Evolutionary conservation across 2,888 invertebrate genomes (phyloP).

Genomic region (Eristalis tenax): DNA sequence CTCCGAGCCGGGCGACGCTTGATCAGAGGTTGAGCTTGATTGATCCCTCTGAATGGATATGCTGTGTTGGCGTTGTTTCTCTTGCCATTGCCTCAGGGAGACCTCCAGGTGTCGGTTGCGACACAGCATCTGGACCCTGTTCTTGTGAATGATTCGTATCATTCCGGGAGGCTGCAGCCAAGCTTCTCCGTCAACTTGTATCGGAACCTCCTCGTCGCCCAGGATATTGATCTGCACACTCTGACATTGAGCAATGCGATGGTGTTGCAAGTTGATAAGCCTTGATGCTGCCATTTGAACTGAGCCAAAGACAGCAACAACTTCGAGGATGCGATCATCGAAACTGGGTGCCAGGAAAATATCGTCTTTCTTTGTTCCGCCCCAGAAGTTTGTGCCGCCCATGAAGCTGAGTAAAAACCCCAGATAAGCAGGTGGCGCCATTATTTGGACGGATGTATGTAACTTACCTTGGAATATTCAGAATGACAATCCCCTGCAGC

Average conservation of each 20-base stretch:
- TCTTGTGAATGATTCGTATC: slow-evolving; percentile 97
- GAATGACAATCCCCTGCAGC: slow-evolving; percentile 96
- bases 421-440: not conserved
- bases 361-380: slow-evolving; percentile 94
- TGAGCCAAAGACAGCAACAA: slow-evolving; percentile 98
- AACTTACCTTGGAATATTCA: slow-evolving; percentile 93
- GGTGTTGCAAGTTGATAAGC: slow-evolving; percentile 96
- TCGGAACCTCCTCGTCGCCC: slow-evolving; percentile 95
- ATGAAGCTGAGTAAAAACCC: slow-evolving; percentile 88
- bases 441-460: too few species aligned
- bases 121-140: slow-evolving; percentile 97
- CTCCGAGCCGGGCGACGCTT: slow-evolving; percentile 79
- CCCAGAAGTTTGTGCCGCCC: slow-evolving; percentile 99
- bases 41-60: slow-evolving; percentile 82
- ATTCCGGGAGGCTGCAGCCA: slow-evolving; percentile 99
- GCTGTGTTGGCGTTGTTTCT: slow-evolving; percentile 87
- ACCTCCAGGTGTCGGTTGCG: slow-evolving; percentile 94
- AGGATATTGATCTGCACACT: slow-evolving; percentile 97
- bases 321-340: slow-evolving; percentile 97
- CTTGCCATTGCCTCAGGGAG: slow-evolving; percentile 93
- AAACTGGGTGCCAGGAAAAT: slow-evolving; percentile 96
- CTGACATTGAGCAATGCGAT: slow-evolving; percentile 97
- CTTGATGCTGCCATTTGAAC: slow-evolving; percentile 98
- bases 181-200: slow-evolving; percentile 98
- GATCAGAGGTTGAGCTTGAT: slow-evolving; percentile 80